Evolutionary conservation across 2,888 invertebrate species (phyloP), one percentile per base, ranked within the genome.

Genomic region (Hybos culiciformis): DNA sequence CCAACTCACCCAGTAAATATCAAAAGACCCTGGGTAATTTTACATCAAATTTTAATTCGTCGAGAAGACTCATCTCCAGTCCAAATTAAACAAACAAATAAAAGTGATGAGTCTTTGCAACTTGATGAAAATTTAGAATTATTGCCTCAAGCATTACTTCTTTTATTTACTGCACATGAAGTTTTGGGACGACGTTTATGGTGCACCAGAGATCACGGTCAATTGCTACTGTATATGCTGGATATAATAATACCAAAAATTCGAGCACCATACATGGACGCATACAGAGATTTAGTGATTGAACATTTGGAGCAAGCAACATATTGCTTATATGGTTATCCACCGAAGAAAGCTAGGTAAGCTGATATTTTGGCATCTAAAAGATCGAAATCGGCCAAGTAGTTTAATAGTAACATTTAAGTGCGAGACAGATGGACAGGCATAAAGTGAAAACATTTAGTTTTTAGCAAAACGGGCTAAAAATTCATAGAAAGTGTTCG

Each of bases 251-350:
- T 80, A n/a, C 78, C 83, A 23, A 70, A 78, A 47, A 56, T 83
- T 32, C 71, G 78, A 45, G 75, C 79, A 1, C 79, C 81, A 15
- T 70, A 76, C 7, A 72, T 80, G 38, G 73, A 76, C 17, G 68
- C 71, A 37, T 70, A 73, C 21, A 69, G 79, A 37, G 78, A 80
- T 54, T 78, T 80, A 57, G 72, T 90, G 3, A 76, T 75, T 46
- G 80, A 83, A 52, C 78, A 83, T 51, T 70, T 92, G 56, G 93
- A 93, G 56, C 93, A 94, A 66, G 54, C 57, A 40, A 72, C 74
- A 46, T 91, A 77, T 62, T 94, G 94, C 61, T 68, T 94, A 3
- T 93, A 83, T 61, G 81, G 82, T 2, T 83, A 86, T 66, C 85
- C 85, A 1, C 78, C 74, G 45, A 82, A 77, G 57, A 59, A 80